These are phyloP conservation scores for Oxyruncus cristatus DNA, from an alignment of 2,113 vertebrate genomes.

Conservation along the genomic window DNA sequence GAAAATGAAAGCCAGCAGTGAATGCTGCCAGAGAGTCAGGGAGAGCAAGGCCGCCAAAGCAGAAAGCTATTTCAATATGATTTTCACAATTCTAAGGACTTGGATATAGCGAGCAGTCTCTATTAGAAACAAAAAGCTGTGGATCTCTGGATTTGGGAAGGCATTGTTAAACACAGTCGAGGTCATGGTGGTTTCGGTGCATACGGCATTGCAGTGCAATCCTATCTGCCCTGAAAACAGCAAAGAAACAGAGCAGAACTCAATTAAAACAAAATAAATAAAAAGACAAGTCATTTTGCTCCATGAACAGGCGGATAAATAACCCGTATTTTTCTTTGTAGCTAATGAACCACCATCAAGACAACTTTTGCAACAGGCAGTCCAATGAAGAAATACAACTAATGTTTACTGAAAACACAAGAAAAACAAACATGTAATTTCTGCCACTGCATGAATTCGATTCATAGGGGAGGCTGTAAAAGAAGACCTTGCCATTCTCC, in stretches of 20 bases:
- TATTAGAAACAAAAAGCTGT: neutral
- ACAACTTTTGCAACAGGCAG: neutral
- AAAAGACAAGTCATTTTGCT: neutral
- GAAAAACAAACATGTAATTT: neutral
- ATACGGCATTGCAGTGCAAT: neutral
- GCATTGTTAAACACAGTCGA: neutral
- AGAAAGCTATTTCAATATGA: neutral
- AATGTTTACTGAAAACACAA: neutral
- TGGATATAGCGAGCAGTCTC: neutral
- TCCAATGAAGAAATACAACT: neutral
- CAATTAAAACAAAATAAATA: neutral
- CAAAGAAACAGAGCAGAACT: neutral
- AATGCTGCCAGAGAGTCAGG: conserved; percentile 14
- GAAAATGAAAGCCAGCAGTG: conserved; percentile 36
- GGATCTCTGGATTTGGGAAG: neutral
- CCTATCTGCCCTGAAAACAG: neutral
- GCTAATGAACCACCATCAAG: neutral
- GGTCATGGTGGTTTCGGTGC: neutral
- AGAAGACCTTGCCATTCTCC: neutral
- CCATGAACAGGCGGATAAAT: neutral
- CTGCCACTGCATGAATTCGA: neutral
- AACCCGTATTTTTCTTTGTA: neutral
- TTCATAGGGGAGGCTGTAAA: neutral
- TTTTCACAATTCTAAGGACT: neutral
- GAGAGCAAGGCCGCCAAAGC: neutral